A percentile compares a stretch with the other conserved stretches of the same genome.
These are phyloP conservation scores for Leptopterna dolabrata DNA, from an alignment of 2,888 invertebrate genomes.

Conservation along the genomic window DNA sequence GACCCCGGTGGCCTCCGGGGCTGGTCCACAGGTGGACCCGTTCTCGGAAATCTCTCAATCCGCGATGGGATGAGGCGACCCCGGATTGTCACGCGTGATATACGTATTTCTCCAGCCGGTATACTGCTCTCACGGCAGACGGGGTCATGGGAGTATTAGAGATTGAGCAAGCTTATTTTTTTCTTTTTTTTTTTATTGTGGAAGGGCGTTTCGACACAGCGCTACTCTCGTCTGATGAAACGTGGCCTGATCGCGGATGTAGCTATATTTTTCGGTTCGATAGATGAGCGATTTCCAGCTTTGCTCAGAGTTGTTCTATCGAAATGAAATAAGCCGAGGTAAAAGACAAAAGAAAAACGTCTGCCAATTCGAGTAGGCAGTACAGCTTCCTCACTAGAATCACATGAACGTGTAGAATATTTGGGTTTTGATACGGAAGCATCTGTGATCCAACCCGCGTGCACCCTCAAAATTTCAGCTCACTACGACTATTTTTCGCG, in stretches of 20 bases:
- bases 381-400: no score
- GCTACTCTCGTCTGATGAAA: not conserved
- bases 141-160: not conserved
- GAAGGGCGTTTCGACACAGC: not conserved
- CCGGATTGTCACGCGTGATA: not conserved
- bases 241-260: not conserved
- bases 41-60: not conserved
- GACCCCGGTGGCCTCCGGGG: not conserved
- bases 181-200: no score
- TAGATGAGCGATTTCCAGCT: not conserved
- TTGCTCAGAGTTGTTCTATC: no score
- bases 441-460: no score
- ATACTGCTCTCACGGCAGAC: not conserved
- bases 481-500: no score
- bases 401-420: no score
- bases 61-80: not conserved
- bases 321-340: no score
- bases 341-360: no score
- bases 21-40: not conserved
- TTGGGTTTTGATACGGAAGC: no score
- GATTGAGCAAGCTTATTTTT: slow-evolving; percentile 5
- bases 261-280: not conserved
- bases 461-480: no score
- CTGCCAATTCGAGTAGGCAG: no score
- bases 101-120: not conserved